Percentiles rank a stretch among this genome's conserved stretches.
Conservation (phyloP, 2,797 vertebrate species). For the Sebastes melanostomus region DNA sequence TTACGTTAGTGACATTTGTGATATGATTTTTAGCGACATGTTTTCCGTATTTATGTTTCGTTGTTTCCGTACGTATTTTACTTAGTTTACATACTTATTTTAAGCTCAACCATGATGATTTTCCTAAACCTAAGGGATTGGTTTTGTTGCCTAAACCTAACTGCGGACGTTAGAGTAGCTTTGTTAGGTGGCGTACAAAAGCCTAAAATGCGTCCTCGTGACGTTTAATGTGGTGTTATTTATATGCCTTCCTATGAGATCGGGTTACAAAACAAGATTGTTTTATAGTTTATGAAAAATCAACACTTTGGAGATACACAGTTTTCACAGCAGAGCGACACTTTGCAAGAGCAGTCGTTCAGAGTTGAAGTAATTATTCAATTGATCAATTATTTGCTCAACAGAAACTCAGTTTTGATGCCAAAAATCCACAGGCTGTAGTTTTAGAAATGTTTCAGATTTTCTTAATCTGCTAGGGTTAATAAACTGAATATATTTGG, state of each 20-base stretch:
- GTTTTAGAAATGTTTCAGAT: neutral
- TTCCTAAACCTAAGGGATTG: too few relatives aligned
- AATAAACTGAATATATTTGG: neutral
- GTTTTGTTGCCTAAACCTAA: too few relatives aligned
- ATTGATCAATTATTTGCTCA: neutral
- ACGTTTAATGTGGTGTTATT: rapidly evolving
- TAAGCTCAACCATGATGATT: neutral
- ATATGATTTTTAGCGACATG: neutral
- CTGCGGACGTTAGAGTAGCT: neutral
- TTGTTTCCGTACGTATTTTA: neutral
- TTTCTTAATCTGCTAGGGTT: neutral
- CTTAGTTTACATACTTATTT: neutral
- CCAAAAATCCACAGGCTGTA: neutral
- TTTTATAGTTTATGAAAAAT: neutral
- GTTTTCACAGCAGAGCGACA: neutral
- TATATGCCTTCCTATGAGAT: neutral
- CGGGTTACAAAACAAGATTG: neutral
- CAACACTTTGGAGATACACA: neutral
- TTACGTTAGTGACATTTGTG: neutral
- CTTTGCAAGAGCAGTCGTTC: neutral
- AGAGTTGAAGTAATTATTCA: neutral
- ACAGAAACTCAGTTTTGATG: neutral
- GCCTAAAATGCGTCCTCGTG: neutral
- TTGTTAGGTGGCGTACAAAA: neutral
- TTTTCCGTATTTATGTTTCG: neutral